Evolutionary conservation across 2,113 vertebrate genomes (phyloP).

Genomic region (Opisthocomus hoazin): DNA sequence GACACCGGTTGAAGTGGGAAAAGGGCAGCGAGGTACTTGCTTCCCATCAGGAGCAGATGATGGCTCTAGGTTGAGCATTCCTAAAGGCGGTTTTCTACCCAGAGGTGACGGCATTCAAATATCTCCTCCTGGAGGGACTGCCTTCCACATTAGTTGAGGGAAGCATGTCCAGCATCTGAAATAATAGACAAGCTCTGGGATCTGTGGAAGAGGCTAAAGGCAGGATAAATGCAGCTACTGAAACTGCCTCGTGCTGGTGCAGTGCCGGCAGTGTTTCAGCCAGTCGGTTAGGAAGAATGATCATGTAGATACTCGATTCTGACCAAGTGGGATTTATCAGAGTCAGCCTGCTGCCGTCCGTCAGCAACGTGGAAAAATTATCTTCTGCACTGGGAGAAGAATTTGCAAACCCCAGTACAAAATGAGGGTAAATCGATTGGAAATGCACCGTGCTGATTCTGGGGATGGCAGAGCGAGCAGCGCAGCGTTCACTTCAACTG

Average conservation of each 20-base stretch:
- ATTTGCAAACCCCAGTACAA: conserved; percentile 6
- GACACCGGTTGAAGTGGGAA: accelerated
- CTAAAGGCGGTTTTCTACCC: neutral
- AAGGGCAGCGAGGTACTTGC: neutral
- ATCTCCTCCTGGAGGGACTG: neutral
- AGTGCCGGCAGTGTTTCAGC: neutral
- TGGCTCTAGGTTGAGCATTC: neutral
- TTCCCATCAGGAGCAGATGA: neutral
- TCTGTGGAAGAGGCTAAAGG: neutral
- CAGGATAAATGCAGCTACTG: neutral
- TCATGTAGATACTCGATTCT: neutral
- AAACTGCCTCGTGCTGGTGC: neutral
- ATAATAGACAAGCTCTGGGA: neutral
- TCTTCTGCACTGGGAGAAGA: neutral
- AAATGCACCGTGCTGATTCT: neutral
- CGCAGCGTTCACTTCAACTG: neutral
- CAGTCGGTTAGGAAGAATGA: neutral
- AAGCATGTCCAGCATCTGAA: neutral
- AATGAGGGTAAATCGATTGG: conserved; percentile 30
- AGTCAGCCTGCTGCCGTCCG: neutral
- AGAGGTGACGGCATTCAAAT: neutral
- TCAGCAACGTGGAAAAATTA: neutral
- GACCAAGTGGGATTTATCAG: conserved; percentile 23
- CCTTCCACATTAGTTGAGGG: neutral
- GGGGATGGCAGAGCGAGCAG: neutral